Evolutionary conservation across 2,797 vertebrate genomes (phyloP).

Genomic region (Anguilla anguilla): DNA sequence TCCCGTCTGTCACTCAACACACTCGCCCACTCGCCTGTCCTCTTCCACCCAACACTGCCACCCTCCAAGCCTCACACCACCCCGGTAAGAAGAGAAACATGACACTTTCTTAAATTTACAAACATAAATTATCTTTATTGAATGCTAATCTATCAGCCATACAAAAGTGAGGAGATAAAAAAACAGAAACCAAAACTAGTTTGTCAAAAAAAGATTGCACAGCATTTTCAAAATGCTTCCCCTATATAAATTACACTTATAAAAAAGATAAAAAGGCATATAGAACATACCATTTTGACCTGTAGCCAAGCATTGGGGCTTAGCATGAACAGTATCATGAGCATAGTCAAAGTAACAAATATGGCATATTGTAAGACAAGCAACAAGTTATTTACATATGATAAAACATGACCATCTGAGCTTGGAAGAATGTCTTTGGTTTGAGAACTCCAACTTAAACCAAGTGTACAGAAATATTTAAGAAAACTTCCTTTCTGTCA

Average conservation of each 20-base stretch:
- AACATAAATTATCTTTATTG: slow-evolving; percentile 67
- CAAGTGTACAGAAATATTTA: slow-evolving; percentile 13
- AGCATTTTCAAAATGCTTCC: slow-evolving; percentile 39
- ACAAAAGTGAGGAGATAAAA: slow-evolving; percentile 35
- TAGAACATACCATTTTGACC: slow-evolving; percentile 39
- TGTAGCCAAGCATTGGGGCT: slow-evolving; percentile 22
- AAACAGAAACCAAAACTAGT: slow-evolving; percentile 36
- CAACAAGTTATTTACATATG: slow-evolving; percentile 59
- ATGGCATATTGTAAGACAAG: slow-evolving; percentile 38
- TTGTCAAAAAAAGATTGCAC: slow-evolving; percentile 35
- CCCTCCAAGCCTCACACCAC: slow-evolving; percentile 27
- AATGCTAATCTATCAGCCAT: slow-evolving; percentile 32
- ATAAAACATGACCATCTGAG: slow-evolving; percentile 32
- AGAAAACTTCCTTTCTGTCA: neutral
- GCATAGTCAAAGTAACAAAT: slow-evolving; percentile 16
- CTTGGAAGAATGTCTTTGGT: slow-evolving; percentile 42
- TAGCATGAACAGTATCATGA: neutral
- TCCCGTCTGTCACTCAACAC: slow-evolving; percentile 68
- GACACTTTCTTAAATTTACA: slow-evolving; percentile 40
- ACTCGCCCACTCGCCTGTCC: slow-evolving; percentile 43
- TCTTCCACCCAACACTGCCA: slow-evolving; percentile 15
- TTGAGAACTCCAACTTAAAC: neutral
- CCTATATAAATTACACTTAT: slow-evolving; percentile 37
- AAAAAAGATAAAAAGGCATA: slow-evolving; percentile 35
- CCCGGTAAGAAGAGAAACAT: slow-evolving; percentile 29